phyloP scores from a whole-genome alignment of 2,113 vertebrate genomes.

The Gobiocypris rarus region DNA sequence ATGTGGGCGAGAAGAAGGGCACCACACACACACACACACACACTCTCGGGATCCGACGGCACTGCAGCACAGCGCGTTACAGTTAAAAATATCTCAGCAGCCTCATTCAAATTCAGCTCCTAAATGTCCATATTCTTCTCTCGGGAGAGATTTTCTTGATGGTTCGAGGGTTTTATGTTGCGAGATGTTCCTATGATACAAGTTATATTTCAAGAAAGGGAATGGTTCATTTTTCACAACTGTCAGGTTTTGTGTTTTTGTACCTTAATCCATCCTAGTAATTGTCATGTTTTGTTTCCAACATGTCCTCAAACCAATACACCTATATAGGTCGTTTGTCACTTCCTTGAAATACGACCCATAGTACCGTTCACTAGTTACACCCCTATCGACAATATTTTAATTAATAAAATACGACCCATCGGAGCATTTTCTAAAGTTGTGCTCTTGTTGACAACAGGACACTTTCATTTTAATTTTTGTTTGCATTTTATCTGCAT shows the following conservation, averaged over 20 bases:
- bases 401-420: too few relatives aligned
- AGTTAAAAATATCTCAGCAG: slow-evolving; percentile 64
- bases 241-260: not conserved
- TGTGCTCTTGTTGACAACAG: too few relatives aligned
- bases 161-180: not conserved
- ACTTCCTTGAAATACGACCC: too few relatives aligned
- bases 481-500: too few relatives aligned
- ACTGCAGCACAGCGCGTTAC: slow-evolving; percentile 54
- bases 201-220: not conserved
- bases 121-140: slow-evolving; percentile 62
- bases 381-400: too few relatives aligned
- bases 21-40: not conserved
- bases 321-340: too few relatives aligned
- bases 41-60: slow-evolving; percentile 38
- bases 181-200: not conserved
- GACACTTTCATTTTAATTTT: too few relatives aligned
- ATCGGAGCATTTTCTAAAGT: too few relatives aligned
- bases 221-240: not conserved
- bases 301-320: too few relatives aligned
- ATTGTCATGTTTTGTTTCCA: too few relatives aligned
- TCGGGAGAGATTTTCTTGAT: not conserved
- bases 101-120: slow-evolving; percentile 63
- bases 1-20: slow-evolving; percentile 48
- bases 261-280: not conserved
- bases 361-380: too few relatives aligned